Base-by-base conservation (phyloP, 92 coral and sea anemone genomes). In the Paragorgia papillata region DNA sequence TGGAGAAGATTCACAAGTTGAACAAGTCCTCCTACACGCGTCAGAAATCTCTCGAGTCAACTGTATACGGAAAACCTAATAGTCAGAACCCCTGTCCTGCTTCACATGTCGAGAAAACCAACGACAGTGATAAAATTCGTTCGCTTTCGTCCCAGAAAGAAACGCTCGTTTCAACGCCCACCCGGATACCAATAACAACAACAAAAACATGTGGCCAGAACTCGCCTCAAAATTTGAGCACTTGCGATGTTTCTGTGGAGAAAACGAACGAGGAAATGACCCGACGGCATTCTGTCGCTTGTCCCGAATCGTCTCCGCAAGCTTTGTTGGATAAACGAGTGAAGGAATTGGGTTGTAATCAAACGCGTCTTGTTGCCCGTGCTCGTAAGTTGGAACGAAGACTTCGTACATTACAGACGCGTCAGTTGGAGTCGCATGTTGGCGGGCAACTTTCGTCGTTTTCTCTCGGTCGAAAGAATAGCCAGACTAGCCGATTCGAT, bases 351-450 rank as follows among this genome's bases (percentile, higher is more conserved):
- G 79, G 79, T 84, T 87, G 86, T 69, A 89, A 86, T 34, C 95
- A 90, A 74, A 82, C 90, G 28, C 88, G 92, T 32, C 86, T 95
- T 51, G 89, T 85, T 69, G 70, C 82, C 81, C 96, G 95, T 80
- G 95, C 92, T 76, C 88, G 83, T 62, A 89, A 85, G 74, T 85
- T 95, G 51, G 99, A 95, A 86, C 92, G 90, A 88, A 92, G 97
- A 86, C 89, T 95, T 88, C 99, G 99, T 70, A 83, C 90, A 85
- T 84, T 95, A 79, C 99, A 95, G 88, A 85, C 97, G 95, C 97
- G 99, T 92, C 99, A 95, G 90, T 86, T 95, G 59, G 94, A 88
- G 75, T 87, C 90, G 90, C 99, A 95, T 89, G 99, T 95, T 92
- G 90, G 84, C 49, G 92, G 86, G 27, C 99, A 95, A 83, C 87